phyloP scores from a whole-genome alignment of 2,888 invertebrate species.

The Spicauda simplicius region DNA sequence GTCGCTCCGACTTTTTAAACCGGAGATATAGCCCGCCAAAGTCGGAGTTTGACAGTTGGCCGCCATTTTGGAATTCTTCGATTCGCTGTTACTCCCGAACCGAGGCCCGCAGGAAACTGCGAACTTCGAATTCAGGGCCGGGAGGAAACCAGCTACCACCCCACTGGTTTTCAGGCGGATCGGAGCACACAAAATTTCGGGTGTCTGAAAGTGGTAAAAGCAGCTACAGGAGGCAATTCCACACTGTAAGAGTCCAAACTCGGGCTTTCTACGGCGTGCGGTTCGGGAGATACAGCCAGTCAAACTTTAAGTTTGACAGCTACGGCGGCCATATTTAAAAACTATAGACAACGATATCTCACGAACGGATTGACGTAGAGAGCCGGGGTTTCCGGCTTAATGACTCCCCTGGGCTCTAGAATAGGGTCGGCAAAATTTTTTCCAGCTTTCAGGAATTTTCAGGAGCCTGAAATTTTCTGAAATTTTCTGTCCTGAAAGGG shows the following conservation, averaged over 20 bases:
- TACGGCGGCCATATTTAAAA: conserved; percentile 13
- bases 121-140: background rate
- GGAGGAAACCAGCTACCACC: background rate
- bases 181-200: background rate
- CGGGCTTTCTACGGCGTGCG: background rate
- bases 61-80: conserved; percentile 5
- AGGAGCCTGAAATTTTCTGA: background rate
- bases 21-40: too few relatives aligned
- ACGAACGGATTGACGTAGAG: conserved; percentile 5
- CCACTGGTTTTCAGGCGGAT: background rate
- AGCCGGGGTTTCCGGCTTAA: background rate
- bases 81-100: background rate
- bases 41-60: background rate
- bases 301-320: background rate
- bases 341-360: background rate
- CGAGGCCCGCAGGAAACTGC: background rate
- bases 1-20: background rate
- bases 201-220: background rate
- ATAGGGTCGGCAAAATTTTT: background rate
- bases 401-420: too few relatives aligned
- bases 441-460: background rate
- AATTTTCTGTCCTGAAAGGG: conserved; percentile 9
- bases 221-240: background rate
- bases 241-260: background rate
- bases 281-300: background rate